Evolutionary conservation across 2,797 vertebrate species (phyloP).

Genomic region (Pempheris klunzingeri): DNA sequence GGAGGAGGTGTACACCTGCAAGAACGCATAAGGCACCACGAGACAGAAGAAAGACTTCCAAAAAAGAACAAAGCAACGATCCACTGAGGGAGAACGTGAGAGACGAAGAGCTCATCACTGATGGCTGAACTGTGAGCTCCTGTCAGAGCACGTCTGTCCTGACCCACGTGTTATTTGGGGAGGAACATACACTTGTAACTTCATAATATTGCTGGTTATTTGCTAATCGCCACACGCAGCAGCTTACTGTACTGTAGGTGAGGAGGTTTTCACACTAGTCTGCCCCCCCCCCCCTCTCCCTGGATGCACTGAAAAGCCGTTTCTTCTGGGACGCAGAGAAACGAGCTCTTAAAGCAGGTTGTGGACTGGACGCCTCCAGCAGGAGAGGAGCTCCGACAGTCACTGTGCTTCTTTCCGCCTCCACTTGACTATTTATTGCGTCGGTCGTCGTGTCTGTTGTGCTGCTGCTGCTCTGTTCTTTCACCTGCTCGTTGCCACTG

Average conservation of each 20-base stretch:
- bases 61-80: too few relatives aligned
- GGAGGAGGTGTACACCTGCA: conserved; percentile 97
- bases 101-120: too few relatives aligned
- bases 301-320: conserved; percentile 76
- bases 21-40: conserved; percentile 76
- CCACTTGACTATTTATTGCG: conserved; percentile 79
- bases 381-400: conserved; percentile 51
- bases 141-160: too few relatives aligned
- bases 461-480: conserved; percentile 77
- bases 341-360: conserved; percentile 67
- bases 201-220: conserved; percentile 45
- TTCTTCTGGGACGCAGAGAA: conserved; percentile 46
- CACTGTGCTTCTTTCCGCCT: conserved; percentile 54
- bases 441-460: conserved; percentile 61
- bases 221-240: conserved; percentile 46
- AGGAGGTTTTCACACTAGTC: conserved; percentile 50
- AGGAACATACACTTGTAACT: conserved; percentile 51
- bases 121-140: too few relatives aligned
- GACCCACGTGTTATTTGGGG: conserved; percentile 55
- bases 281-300: conserved; percentile 59
- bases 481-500: conserved; percentile 59
- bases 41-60: conserved; percentile 8
- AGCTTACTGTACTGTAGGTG: conserved; percentile 46
- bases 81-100: conserved; percentile 42
- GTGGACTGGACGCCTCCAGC: conserved; percentile 62